phyloP scores from a whole-genome alignment of 2,888 invertebrate genomes.

The Carabus problematicus region DNA sequence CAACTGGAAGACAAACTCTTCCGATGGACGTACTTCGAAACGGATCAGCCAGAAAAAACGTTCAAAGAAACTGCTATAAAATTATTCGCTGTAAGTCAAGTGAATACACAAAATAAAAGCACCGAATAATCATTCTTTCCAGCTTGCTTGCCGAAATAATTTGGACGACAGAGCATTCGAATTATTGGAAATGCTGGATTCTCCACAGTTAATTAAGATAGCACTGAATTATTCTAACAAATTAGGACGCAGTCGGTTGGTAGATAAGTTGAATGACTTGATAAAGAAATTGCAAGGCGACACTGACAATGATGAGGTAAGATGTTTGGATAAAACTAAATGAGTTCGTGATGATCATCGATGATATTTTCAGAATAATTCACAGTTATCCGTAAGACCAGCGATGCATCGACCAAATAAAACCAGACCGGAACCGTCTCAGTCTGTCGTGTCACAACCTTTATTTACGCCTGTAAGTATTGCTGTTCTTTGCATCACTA shows the following conservation, averaged over 20 bases:
- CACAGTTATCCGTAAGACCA: constrained; percentile 21
- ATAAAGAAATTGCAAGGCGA: constrained; percentile 59
- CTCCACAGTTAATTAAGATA: constrained; percentile 77
- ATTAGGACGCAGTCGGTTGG: constrained; percentile 77
- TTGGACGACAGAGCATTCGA: constrained; percentile 87
- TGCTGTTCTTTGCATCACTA: constrained; percentile 1
- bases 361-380: constrained; percentile 26
- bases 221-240: constrained; percentile 90
- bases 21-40: constrained; percentile 68
- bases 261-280: constrained; percentile 75
- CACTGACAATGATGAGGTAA: constrained; percentile 30
- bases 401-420: constrained; percentile 16
- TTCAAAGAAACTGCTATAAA: constrained; percentile 84
- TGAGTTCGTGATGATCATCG: not conserved
- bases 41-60: constrained; percentile 70
- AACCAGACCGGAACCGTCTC: constrained; percentile 15
- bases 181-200: constrained; percentile 81
- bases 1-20: constrained; percentile 79
- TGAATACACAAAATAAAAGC: constrained; percentile 19
- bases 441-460: constrained; percentile 16
- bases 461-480: constrained; percentile 14
- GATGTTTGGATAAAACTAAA: not conserved
- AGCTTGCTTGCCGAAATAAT: constrained; percentile 85
- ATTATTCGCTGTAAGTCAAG: constrained; percentile 80
- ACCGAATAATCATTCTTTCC: constrained; percentile 49